Evolutionary conservation across 2,888 invertebrate species (phyloP), one percentile per base, ranked within the genome.

Genomic region (Saturnia pavonia): DNA sequence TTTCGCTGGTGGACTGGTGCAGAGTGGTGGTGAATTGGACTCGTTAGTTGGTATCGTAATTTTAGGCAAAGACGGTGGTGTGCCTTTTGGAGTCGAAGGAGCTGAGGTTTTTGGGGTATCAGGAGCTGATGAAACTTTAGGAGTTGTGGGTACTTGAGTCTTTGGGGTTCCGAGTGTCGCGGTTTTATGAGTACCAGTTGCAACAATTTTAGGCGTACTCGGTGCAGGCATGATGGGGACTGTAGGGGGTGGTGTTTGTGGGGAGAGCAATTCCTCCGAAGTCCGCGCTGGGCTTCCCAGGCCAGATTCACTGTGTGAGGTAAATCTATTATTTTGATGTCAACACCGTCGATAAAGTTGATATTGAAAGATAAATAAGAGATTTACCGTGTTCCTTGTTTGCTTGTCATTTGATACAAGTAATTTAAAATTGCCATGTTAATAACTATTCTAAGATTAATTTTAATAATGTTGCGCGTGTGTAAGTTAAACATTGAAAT

Each of bases 251-350:
- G 92, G 90, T n/a, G 88, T 87, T 74, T 86, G 89, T 22, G 91
- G 94, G 42, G 88, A 88, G 63, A 88, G 84, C 74, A 86, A 80
- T 78, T 94, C 94, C 70, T 93, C 94, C 1, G 92, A 89, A 12
- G 88, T 90, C 54, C 89, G 85, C 66, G 87, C 91, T 65, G 94
- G 93, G 77, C 94, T 94, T 67, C 90, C 93, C 63, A 91, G 80
- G 8, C 94, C 93, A 54, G 93, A 92, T 82, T 94, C 94, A 80
- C 94, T 94, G 83, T 54, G 12, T 25, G 25, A 19, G 16, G 16
- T 67, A 43, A 70, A 51, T 66, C 14, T 51, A 48, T 27, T 9
- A 48, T 14, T 51, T 40, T 19, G 11, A 43, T 43, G 14, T 12
- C 43, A n/a, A 54, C 11, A 22, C 22, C 22, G 6, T 22, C 11